Evolutionary conservation across 2,797 vertebrate species (phyloP).

Genomic region (Australoheros facetus): DNA sequence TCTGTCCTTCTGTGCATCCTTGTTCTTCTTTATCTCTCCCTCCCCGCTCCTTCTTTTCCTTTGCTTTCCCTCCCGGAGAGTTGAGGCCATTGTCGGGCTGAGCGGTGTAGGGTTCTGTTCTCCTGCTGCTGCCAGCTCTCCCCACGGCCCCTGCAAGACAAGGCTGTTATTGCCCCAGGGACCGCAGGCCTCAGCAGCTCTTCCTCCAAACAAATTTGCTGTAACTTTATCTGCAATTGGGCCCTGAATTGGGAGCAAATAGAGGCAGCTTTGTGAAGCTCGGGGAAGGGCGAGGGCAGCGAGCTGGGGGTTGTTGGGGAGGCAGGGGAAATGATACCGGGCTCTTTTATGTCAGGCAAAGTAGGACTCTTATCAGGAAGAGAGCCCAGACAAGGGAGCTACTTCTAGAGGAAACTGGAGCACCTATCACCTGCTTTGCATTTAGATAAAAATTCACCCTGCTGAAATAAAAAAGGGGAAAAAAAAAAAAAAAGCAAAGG

Average conservation of each 20-base stretch:
- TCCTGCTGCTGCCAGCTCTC: constrained; percentile 77
- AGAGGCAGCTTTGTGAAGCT: constrained; percentile 90
- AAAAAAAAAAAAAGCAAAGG: constrained; percentile 66
- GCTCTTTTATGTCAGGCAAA: constrained; percentile 89
- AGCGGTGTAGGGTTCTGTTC: constrained; percentile 87
- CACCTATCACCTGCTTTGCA: constrained; percentile 88
- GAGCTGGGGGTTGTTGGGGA: constrained; percentile 79
- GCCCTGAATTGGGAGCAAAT: constrained; percentile 91
- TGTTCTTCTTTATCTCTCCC: constrained; percentile 76
- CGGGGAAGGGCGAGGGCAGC: constrained; percentile 82
- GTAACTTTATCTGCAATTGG: constrained; percentile 99
- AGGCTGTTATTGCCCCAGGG: constrained; percentile 91
- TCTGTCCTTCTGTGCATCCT: constrained; percentile 58
- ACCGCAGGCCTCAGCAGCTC: constrained; percentile 93
- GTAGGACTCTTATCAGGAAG: constrained; percentile 87
- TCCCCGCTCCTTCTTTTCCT: constrained; percentile 25
- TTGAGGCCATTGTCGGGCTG: constrained; percentile 86
- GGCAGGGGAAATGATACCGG: constrained; percentile 85
- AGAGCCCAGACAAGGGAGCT: constrained; percentile 86
- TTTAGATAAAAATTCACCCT: constrained; percentile 86
- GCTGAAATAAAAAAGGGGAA: constrained; percentile 70
- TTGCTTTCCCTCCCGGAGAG: constrained; percentile 76
- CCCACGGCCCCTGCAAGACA: constrained; percentile 83
- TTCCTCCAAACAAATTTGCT: constrained; percentile 99
- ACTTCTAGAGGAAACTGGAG: constrained; percentile 85